Base-by-base conservation (phyloP, 2,888 invertebrate species). In the Orthosia gothica region DNA sequence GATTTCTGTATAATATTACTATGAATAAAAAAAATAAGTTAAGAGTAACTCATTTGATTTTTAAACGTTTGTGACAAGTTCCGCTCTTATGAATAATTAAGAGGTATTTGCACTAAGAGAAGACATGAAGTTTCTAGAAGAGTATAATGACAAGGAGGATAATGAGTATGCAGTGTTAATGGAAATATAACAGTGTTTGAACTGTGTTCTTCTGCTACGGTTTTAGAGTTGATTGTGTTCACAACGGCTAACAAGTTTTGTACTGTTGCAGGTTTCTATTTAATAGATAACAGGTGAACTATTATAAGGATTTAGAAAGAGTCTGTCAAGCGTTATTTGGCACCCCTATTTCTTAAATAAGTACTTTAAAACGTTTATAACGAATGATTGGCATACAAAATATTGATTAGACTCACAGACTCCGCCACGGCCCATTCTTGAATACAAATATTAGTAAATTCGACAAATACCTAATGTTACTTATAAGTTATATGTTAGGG, bases 301-400 rank as follows among this genome's bases (percentile, higher is more conserved):
- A 26, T 68, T 58, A 50, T 57, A 59, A 57, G 50, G 55, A 26
- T 62, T 62, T 55, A 15, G 64, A 64, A 23, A 79, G 80, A 84
- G 75, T 76, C 81, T 84, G 81, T 76, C 77, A 78, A 84, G 84
- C 54, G 70, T 76, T 59, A 77, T 86, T 86, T 85, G 87, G 84
- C 84, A 85, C 81, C 9, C 59, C 16, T 59, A 62, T 57, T 69
- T 70, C 75, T 57, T 70, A 16, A 70, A 70, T 73, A 70, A 67
- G 52, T 77, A 66, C 59, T 65, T 65, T 62, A 55, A 15, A 65
- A 69, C 50, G n/a, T 64, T 64, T 64, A 75, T n/a, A 32, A 59
- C 45, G 47, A 64, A 15, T 23, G 58, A 64, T 52, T 55, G 49
- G 32, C 76, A 52, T 82, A 47, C 32, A 70, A 65, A 76, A 50